These are phyloP conservation scores for Tiliacea aurago DNA, from an alignment of 2,888 invertebrate genomes.

Conservation along the genomic window DNA sequence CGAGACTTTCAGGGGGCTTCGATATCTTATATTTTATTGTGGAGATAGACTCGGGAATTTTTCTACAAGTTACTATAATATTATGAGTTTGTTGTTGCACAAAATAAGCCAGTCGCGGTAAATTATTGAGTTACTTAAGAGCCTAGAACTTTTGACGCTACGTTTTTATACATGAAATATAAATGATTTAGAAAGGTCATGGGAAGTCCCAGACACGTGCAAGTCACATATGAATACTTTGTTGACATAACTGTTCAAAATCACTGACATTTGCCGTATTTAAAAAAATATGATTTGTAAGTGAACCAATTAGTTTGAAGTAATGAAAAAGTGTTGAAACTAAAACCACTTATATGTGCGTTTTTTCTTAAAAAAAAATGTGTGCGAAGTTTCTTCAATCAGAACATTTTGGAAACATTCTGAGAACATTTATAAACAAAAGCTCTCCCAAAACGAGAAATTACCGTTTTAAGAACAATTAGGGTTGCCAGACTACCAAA, in stretches of 20 bases:
- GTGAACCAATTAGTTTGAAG: background rate
- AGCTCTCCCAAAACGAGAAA: background rate
- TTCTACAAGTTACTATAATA: background rate
- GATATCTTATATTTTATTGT: background rate
- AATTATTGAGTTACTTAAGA: background rate
- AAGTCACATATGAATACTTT: constrained; percentile 9
- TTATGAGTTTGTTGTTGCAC: too few relatives aligned
- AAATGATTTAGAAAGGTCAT: constrained; percentile 19
- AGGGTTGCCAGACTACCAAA: background rate
- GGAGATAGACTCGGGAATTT: background rate
- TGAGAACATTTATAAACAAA: background rate
- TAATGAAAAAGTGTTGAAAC: background rate
- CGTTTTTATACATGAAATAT: background rate
- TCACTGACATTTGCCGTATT: constrained; percentile 1
- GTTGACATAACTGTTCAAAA: constrained; percentile 12
- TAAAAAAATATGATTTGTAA: constrained; percentile 1
- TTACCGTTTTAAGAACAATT: background rate
- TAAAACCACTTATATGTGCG: background rate
- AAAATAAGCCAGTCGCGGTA: background rate
- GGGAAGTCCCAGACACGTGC: background rate
- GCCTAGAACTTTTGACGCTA: background rate
- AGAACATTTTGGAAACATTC: background rate
- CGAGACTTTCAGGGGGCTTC: background rate
- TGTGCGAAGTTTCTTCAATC: background rate
- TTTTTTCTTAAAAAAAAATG: background rate